phyloP scores from a whole-genome alignment of 2,113 vertebrate species.

The Epinephelus cyanopodus region DNA sequence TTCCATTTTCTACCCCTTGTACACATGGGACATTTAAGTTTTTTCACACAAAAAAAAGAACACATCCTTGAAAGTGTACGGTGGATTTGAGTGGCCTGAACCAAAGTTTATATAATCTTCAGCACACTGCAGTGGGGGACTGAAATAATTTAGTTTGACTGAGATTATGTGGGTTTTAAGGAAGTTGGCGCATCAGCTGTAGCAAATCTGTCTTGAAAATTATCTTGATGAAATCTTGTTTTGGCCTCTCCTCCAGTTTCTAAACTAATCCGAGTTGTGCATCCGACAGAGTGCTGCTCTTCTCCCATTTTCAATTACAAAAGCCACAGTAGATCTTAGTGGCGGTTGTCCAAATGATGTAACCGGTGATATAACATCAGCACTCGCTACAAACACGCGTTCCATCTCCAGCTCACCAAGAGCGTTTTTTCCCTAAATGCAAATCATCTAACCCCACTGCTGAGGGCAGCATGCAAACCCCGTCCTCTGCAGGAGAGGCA shows the following conservation, averaged over 20 bases:
- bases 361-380: constrained; percentile 49
- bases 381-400: constrained; percentile 12
- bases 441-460: constrained; percentile 34
- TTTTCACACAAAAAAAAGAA: not conserved
- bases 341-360: constrained; percentile 34
- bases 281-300: constrained; percentile 21
- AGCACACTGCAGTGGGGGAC: constrained; percentile 3
- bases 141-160: constrained; percentile 64
- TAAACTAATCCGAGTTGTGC: constrained; percentile 56
- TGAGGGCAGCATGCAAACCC: constrained; percentile 37
- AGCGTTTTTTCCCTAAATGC: constrained; percentile 19
- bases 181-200: constrained; percentile 32
- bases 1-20: not conserved
- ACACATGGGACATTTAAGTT: not conserved
- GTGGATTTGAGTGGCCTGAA: constrained; percentile 10
- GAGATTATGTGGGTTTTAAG: constrained; percentile 68
- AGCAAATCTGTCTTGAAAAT: constrained; percentile 62
- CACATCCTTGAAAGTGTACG: not conserved
- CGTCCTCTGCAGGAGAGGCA: constrained; percentile 14
- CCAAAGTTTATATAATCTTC: constrained; percentile 32
- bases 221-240: constrained; percentile 66
- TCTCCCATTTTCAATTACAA: constrained; percentile 36
- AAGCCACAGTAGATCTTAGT: constrained; percentile 16
- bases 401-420: not conserved
- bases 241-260: constrained; percentile 50